A percentile compares a stretch with the other conserved stretches of the same genome.
Evolutionary conservation across 2,888 invertebrate genomes (phyloP).

Genomic region (Helicoverpa assulta): DNA sequence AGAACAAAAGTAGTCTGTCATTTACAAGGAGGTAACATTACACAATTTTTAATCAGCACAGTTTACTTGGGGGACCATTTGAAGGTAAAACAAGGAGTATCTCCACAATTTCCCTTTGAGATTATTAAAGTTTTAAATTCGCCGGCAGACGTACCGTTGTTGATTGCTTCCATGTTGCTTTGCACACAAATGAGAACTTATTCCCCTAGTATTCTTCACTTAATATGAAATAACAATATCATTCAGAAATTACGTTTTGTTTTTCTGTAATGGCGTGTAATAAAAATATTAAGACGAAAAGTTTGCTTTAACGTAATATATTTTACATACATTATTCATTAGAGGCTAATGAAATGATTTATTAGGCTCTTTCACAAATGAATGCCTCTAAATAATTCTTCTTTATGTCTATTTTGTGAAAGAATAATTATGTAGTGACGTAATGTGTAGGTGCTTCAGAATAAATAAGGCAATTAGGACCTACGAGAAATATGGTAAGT

Average conservation of each 20-base stretch:
- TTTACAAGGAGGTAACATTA: no score
- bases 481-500: no score
- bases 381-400: neutral
- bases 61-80: conserved; percentile 13
- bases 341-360: neutral
- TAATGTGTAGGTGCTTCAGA: no score
- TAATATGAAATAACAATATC: conserved; percentile 35
- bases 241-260: conserved; percentile 7
- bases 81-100: conserved; percentile 25
- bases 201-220: conserved; percentile 54
- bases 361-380: conserved; percentile 2
- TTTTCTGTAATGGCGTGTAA: neutral
- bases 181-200: conserved; percentile 52
- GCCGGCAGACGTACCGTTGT: conserved; percentile 42
- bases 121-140: conserved; percentile 62
- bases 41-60: conserved; percentile 2
- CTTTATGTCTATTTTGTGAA: neutral
- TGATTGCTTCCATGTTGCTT: conserved; percentile 59
- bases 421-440: neutral
- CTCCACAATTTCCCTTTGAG: conserved; percentile 50
- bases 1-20: neutral
- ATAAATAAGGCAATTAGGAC: no score
- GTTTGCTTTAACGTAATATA: neutral
- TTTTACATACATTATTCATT: neutral
- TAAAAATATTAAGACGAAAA: neutral